Evolutionary conservation across 2,888 invertebrate genomes (phyloP), one percentile per base, ranked within the genome.

Genomic region (Hybos culiciformis): DNA sequence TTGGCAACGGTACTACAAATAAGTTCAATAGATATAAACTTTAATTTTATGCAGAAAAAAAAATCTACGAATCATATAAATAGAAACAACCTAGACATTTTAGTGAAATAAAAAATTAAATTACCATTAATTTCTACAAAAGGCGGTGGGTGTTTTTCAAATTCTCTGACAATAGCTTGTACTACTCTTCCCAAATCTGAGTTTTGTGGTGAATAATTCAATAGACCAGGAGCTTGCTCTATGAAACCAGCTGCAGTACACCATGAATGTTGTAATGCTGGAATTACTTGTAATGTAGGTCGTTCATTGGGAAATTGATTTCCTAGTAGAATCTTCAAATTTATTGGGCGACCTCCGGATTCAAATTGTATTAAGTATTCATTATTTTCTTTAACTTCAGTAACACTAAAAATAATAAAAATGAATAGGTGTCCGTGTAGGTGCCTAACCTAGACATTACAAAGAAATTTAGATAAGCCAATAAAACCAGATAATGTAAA

Each of bases 131-230:
- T 48, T 19, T 29, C 62, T 43, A 64, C 44, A 45, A 74, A 55
- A 37, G 68, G 70, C 41, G 70, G 76, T 47, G 74, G 77, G 57
- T 67, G 77, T 54, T 77, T 73, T 61, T 83, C 80, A 53, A 82
- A 82, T 62, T 86, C 85, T 42, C 85, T 69, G 48, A 81, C 81
- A 38, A 85, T 79, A 17, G 81, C 85, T 61, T 84, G 84, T 0
- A 85, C 85, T 4, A 86, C 78, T 44, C 84, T 73, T 1, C 83
- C 83, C 50, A 86, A 70, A 64, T 86, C 86, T 1, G 84, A 84
- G 64, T 84, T 83, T 33, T 77, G 68, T 29, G 32, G 29, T 31
- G n/a, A 19, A 34, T 8, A 65, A 64, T 82, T 84, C 32, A 84
- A 55, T 29, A 85, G 61, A 4, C 85, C 86, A 2, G 85, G 85